Evolutionary conservation across 2,888 invertebrate genomes (phyloP).

Genomic region (Habrosyne pyritoides): DNA sequence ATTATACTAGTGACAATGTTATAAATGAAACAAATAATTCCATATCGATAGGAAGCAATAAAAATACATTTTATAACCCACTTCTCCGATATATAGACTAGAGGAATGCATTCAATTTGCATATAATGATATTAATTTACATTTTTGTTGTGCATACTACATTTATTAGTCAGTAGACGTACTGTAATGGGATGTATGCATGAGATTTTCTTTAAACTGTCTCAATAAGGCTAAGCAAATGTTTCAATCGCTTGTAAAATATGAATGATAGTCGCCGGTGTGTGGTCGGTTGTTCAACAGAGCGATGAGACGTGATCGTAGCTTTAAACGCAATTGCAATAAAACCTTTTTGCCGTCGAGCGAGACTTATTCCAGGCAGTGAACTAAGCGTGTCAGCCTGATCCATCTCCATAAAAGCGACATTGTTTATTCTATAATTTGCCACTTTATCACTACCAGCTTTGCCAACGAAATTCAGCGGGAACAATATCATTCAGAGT

Average conservation of each 20-base stretch:
- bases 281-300: neutral
- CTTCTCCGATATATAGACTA: neutral
- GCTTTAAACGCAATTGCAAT: neutral
- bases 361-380: constrained; percentile 26
- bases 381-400: constrained; percentile 26
- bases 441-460: constrained; percentile 49
- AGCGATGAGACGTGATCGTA: neutral
- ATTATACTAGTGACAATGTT: neutral
- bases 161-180: too few species aligned
- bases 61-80: neutral
- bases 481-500: constrained; percentile 59
- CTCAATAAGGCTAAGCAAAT: neutral
- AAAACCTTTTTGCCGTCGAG: constrained; percentile 14
- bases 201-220: neutral
- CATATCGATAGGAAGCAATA: neutral
- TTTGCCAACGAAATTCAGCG: constrained; percentile 49
- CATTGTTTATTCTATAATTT: constrained; percentile 59
- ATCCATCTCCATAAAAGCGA: constrained; percentile 45
- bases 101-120: neutral
- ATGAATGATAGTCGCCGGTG: neutral
- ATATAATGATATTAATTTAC: neutral
- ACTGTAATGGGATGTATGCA: too few species aligned
- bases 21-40: neutral
- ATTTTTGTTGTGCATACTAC: too few species aligned
- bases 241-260: neutral